Evolutionary conservation across 2,888 invertebrate genomes (phyloP), one percentile per base, ranked within the genome.

Genomic region (Pseudococcus jackbeardsleyi): DNA sequence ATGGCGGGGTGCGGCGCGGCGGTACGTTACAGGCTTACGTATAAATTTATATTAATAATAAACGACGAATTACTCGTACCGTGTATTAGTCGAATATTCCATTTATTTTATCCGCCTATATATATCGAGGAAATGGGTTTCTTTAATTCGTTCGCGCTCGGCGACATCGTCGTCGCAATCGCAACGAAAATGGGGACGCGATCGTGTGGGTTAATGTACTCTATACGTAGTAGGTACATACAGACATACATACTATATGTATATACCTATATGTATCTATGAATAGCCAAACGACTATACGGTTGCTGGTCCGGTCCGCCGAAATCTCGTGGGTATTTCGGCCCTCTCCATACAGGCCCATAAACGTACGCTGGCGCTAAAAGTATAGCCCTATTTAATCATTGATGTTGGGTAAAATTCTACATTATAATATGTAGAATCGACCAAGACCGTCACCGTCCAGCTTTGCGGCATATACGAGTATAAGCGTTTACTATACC

Each of bases 41-140:
- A 64, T 64, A 64, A 64, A 64, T 64, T 64, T 64, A 64, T 64
- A 64, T 64, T 64, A 64, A 64, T 64, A 64, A 64, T 64, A 22
- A 64, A 64, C 64, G 64, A 64, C 17, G 50, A 46, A 46, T 46
- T 46, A 46, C 46, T 7, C 59, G 26, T 59, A 59, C 17, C 12
- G n/a, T 59, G 15, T 59, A 46, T 8, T 12, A 17, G 50, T 50
- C 17, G 17, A 1, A 50, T 64, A 64, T 19, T 64, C 64, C 64
- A 64, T 64, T 64, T 22, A 64, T 64, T 64, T 64, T 22, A 64
- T 50, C 50, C 1, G 17, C 50, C 1, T 46, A 12, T 50, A 17
- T 64, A 12, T 50, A 17, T 64, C 64, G 64, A 64, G 64, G 64
- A 64, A 64, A 64, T 22, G 64, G 22, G 64, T 64, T 64, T 22